These are phyloP conservation scores for Girardinus metallicus DNA, from an alignment of 2,797 vertebrate species.

Conservation along the genomic window DNA sequence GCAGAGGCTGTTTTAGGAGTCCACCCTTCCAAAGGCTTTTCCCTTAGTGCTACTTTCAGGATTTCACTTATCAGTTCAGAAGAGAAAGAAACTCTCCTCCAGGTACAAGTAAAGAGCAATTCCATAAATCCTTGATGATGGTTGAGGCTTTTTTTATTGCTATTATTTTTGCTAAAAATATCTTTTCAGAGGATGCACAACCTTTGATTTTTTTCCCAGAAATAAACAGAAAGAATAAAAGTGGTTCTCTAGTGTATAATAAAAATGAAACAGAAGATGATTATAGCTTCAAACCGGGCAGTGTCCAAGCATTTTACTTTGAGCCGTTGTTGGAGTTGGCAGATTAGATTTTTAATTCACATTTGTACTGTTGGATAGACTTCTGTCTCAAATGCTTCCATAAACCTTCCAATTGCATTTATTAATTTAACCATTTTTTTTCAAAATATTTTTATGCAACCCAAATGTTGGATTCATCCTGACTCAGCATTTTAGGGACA, in stretches of 20 bases:
- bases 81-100: background rate
- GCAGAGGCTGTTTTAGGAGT: background rate
- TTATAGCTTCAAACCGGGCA: background rate
- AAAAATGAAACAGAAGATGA: background rate
- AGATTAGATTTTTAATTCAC: background rate
- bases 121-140: background rate
- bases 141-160: background rate
- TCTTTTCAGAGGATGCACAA: background rate
- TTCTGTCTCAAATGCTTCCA: background rate
- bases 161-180: constrained; percentile 1
- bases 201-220: background rate
- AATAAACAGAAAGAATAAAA: background rate
- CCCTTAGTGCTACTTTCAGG: background rate
- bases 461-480: background rate
- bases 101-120: background rate
- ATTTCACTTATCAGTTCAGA: background rate
- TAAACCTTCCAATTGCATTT: background rate
- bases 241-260: background rate
- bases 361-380: background rate
- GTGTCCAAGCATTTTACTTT: background rate
- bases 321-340: background rate
- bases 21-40: background rate
- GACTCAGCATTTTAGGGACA: background rate
- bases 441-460: background rate
- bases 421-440: background rate